Conservation (phyloP, 2,797 vertebrate genomes). For the Poeciliopsis infans region DNA sequence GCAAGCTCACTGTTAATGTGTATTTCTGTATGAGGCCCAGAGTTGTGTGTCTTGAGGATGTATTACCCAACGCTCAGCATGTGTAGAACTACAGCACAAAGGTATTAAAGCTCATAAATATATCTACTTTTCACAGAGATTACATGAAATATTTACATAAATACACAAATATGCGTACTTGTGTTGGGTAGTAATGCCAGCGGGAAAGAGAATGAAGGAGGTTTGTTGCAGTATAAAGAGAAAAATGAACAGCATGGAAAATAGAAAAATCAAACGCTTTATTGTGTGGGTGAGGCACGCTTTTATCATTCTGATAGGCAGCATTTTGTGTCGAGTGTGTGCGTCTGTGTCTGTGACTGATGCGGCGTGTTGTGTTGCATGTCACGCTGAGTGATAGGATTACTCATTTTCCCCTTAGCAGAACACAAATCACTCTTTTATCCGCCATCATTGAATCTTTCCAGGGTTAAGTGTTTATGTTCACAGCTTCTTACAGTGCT, state of each 20-base stretch:
- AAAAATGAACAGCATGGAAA: slow-evolving; percentile 76
- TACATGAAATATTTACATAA: slow-evolving; percentile 75
- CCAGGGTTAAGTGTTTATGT: slow-evolving; percentile 80
- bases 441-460: slow-evolving; percentile 81
- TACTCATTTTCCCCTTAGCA: slow-evolving; percentile 82
- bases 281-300: slow-evolving; percentile 74
- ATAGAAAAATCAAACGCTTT: slow-evolving; percentile 78
- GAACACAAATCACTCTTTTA: slow-evolving; percentile 82
- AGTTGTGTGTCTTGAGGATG: slow-evolving; percentile 45
- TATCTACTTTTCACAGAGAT: slow-evolving; percentile 71
- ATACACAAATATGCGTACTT: slow-evolving; percentile 71
- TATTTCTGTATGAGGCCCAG: slow-evolving; percentile 35
- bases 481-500: slow-evolving; percentile 52
- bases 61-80: slow-evolving; percentile 55
- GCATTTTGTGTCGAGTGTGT: slow-evolving; percentile 68
- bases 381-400: slow-evolving; percentile 81
- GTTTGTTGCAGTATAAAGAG: slow-evolving; percentile 63
- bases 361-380: slow-evolving; percentile 76
- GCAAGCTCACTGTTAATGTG: slow-evolving; percentile 50
- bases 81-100: slow-evolving; percentile 68
- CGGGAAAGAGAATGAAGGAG: slow-evolving; percentile 36
- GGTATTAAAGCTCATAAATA: slow-evolving; percentile 77
- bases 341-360: slow-evolving; percentile 77
- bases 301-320: slow-evolving; percentile 79
- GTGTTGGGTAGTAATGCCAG: slow-evolving; percentile 58